These are phyloP conservation scores for Archips xylosteana DNA, from an alignment of 2,888 invertebrate species.

Conservation along the genomic window DNA sequence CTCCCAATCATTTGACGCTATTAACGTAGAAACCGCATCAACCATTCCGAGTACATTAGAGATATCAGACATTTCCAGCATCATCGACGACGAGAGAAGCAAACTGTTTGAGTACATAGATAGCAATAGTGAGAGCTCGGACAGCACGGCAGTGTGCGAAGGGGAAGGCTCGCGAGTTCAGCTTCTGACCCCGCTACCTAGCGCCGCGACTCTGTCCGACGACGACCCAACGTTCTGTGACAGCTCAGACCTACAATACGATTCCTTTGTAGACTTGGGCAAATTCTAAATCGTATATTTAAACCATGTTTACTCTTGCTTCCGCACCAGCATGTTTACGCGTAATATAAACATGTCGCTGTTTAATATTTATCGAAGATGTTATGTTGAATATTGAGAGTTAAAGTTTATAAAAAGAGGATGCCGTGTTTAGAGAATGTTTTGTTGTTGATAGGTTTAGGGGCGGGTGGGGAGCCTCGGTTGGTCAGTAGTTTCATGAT, in stretches of 20 bases:
- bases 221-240: slow-evolving; percentile 68
- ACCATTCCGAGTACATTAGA: slow-evolving; percentile 49
- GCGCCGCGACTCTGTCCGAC: slow-evolving; percentile 48
- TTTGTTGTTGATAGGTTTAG: slow-evolving; percentile 36
- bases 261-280: slow-evolving; percentile 83
- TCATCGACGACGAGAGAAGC: slow-evolving; percentile 46
- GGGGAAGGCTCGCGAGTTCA: slow-evolving; percentile 53
- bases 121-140: slow-evolving; percentile 73
- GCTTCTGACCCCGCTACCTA: slow-evolving; percentile 51
- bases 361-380: slow-evolving; percentile 35
- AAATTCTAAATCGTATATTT: slow-evolving; percentile 68
- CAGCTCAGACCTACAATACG: slow-evolving; percentile 78
- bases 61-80: slow-evolving; percentile 51
- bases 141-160: slow-evolving; percentile 73
- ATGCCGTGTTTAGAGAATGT: slow-evolving; percentile 41
- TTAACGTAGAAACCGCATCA: slow-evolving; percentile 63
- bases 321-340: slow-evolving; percentile 27
- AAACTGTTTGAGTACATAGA: slow-evolving; percentile 72
- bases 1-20: slow-evolving; percentile 70
- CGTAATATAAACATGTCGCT: slow-evolving; percentile 23
- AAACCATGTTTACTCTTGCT: slow-evolving; percentile 38
- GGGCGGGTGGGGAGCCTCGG: slow-evolving; percentile 17
- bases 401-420: slow-evolving; percentile 43
- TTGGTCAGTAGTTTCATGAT: not conserved
- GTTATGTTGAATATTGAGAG: slow-evolving; percentile 27